Conservation (phyloP, 2,797 vertebrate genomes). For the Oreortyx pictus region DNA sequence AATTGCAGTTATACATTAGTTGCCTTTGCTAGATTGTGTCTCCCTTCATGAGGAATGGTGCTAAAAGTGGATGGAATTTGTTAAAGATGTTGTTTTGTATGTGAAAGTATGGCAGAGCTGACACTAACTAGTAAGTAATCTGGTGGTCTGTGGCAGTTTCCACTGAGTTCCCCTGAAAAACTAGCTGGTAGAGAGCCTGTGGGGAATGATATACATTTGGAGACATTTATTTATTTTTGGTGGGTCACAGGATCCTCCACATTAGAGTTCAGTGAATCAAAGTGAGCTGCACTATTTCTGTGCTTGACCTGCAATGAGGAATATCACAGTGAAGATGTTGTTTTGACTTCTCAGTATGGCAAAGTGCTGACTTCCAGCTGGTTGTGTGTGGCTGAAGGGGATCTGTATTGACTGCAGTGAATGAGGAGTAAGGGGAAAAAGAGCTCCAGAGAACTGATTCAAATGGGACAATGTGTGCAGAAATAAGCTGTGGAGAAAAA, state of each 20-base stretch:
- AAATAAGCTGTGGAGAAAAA: background rate
- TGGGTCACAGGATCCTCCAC: background rate
- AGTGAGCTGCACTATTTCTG: background rate
- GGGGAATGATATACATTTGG: background rate
- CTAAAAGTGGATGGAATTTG: background rate
- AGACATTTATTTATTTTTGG: background rate
- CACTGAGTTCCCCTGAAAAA: background rate
- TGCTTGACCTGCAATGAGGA: background rate
- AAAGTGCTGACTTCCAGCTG: background rate
- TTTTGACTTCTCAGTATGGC: background rate
- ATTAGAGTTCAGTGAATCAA: background rate
- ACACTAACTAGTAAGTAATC: background rate
- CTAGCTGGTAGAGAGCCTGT: background rate
- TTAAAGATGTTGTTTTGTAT: background rate
- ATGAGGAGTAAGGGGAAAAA: background rate
- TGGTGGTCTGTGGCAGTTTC: background rate
- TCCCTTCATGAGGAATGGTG: background rate
- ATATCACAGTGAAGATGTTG: rapidly evolving
- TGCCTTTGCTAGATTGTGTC: background rate
- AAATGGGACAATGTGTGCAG: background rate
- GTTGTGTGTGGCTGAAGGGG: background rate
- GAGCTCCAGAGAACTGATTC: background rate
- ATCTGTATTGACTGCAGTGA: background rate
- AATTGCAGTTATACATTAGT: background rate
- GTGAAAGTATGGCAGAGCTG: background rate